Percentiles rank a stretch among this genome's conserved stretches.
These are phyloP conservation scores for Macrosteles quadrilineatus DNA, from an alignment of 1,140 invertebrate genomes.

Conservation along the genomic window DNA sequence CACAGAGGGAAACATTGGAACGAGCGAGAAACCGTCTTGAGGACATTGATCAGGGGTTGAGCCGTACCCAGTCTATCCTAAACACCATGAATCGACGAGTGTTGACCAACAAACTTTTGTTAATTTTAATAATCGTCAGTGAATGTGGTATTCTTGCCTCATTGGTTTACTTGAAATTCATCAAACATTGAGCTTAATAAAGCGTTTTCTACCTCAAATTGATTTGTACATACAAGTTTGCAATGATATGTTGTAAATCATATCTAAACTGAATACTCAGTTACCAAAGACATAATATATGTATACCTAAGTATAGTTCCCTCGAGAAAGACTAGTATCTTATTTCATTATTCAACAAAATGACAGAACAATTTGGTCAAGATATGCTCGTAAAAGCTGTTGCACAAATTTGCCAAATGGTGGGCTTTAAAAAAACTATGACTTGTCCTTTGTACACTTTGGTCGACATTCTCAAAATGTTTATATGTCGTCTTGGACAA, in stretches of 20 bases:
- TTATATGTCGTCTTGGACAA: background rate
- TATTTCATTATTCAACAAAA: background rate
- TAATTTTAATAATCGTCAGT: constrained; percentile 66
- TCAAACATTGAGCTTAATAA: background rate
- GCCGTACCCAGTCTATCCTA: constrained; percentile 59
- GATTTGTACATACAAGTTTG: background rate
- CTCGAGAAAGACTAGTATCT: background rate
- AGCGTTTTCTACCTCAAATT: background rate
- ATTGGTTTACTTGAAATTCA: constrained; percentile 60
- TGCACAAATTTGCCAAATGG: constrained; percentile 9
- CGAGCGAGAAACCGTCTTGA: constrained; percentile 60
- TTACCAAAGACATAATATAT: background rate
- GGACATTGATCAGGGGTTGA: constrained; percentile 64
- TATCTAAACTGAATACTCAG: background rate
- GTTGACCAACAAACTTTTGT: constrained; percentile 67
- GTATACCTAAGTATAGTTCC: background rate
- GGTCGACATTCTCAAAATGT: background rate
- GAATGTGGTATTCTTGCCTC: constrained; percentile 61
- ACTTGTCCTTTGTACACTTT: background rate
- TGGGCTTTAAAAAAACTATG: background rate
- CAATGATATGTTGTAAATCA: background rate
- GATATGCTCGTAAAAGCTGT: background rate
- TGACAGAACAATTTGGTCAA: background rate
- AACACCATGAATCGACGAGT: constrained; percentile 61
- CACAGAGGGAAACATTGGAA: constrained; percentile 63